These are phyloP conservation scores for Tetramorium alpestre DNA, from an alignment of 1,140 invertebrate species.

Conservation along the genomic window DNA sequence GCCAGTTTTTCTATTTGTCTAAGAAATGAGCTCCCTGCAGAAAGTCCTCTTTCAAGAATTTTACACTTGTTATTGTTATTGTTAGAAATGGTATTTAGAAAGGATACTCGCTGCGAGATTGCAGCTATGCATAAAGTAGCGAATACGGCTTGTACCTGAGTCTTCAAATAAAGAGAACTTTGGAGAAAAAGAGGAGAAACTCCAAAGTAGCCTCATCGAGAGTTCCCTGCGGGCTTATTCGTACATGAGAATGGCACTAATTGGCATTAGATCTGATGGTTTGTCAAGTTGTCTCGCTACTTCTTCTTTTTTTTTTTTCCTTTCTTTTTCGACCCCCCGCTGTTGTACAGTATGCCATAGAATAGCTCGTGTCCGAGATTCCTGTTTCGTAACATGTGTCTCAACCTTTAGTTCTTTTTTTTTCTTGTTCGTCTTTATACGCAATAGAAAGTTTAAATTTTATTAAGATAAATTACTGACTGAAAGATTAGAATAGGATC, in stretches of 20 bases:
- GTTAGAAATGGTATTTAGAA: background rate
- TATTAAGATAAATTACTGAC: background rate
- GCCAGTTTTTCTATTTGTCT: background rate
- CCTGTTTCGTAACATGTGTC: slow-evolving; percentile 56
- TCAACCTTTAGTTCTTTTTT: background rate
- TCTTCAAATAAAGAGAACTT: slow-evolving; percentile 42
- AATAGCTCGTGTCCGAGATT: slow-evolving; percentile 57
- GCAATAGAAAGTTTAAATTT: background rate
- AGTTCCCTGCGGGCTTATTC: slow-evolving; percentile 65
- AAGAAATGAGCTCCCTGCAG: background rate
- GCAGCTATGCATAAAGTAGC: slow-evolving; percentile 68
- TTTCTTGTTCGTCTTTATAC: background rate
- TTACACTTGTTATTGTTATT: background rate
- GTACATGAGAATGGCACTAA: slow-evolving; percentile 84
- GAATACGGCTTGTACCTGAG: slow-evolving; percentile 76
- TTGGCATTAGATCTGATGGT: slow-evolving; percentile 85
- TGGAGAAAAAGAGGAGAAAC: slow-evolving; percentile 44
- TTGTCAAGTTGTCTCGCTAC: slow-evolving; percentile 77
- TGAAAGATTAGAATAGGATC: background rate
- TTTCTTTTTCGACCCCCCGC: background rate
- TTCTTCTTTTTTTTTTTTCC: background rate
- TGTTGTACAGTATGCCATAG: slow-evolving; percentile 44
- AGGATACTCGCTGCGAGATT: background rate
- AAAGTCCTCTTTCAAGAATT: background rate
- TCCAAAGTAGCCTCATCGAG: slow-evolving; percentile 65